Percentiles rank a stretch among this genome's conserved stretches.
These are phyloP conservation scores for Dicrurus megarhynchus DNA, from an alignment of 2,113 vertebrate genomes.

Conservation along the genomic window DNA sequence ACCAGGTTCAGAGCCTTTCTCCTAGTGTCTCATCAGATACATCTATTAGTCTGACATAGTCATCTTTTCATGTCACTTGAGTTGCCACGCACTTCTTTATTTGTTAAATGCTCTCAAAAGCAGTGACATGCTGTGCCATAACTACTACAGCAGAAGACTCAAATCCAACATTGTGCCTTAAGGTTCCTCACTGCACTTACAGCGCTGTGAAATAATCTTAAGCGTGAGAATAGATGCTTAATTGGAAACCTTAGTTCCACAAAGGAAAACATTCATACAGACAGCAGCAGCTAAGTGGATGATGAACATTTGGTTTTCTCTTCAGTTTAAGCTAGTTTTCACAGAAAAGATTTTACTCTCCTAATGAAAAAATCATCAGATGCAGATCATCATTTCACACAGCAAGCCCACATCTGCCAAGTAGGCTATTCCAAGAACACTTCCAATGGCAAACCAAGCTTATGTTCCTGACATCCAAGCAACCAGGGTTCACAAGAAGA, in stretches of 20 bases:
- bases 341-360: neutral
- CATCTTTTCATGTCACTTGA: neutral
- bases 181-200: neutral
- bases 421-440: neutral
- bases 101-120: neutral
- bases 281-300: fast-evolving
- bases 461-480: neutral
- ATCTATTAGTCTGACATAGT: neutral
- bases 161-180: neutral
- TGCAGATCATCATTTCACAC: neutral
- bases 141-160: neutral
- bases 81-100: neutral
- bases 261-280: neutral
- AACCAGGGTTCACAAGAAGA: neutral
- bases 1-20: neutral
- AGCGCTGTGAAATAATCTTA: neutral
- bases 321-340: neutral
- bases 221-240: fast-evolving
- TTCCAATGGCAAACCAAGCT: neutral
- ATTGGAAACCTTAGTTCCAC: neutral
- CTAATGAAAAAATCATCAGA: neutral
- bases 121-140: neutral
- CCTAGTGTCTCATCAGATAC: neutral
- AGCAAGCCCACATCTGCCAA: neutral
- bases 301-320: neutral